Evolutionary conservation across 2,797 vertebrate genomes (phyloP).

Genomic region (Toxotes lorentzi): DNA sequence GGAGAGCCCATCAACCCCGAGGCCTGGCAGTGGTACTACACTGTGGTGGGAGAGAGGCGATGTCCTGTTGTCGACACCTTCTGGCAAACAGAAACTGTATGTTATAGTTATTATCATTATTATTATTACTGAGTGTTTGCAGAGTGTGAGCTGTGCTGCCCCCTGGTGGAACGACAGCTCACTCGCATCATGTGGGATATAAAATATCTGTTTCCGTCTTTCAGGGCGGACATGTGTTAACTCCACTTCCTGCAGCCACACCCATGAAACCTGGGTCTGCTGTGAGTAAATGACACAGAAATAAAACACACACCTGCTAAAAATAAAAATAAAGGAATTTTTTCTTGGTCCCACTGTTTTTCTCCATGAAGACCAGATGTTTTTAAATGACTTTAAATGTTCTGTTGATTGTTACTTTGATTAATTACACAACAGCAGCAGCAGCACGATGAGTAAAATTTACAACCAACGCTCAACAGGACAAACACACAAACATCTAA

Average conservation of each 20-base stretch:
- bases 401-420: no score
- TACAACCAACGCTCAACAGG: no score
- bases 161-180: conserved; percentile 17
- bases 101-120: neutral
- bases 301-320: neutral
- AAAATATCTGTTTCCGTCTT: conserved; percentile 4
- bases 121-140: no score
- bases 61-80: conserved; percentile 98
- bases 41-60: conserved; percentile 91
- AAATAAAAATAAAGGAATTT: no score
- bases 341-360: no score
- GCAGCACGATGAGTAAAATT: no score
- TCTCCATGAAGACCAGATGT: no score
- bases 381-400: no score
- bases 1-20: conserved; percentile 98
- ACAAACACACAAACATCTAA: no score
- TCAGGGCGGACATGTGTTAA: conserved; percentile 97
- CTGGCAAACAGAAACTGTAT: conserved; percentile 98
- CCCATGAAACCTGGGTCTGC: conserved; percentile 97
- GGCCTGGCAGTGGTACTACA: conserved; percentile 98
- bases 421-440: no score
- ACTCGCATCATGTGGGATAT: neutral
- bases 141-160: conserved; percentile 4
- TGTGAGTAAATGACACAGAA: conserved; percentile 84
- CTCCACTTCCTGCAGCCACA: conserved; percentile 93